Evolutionary conservation across 2,113 vertebrate species (phyloP).

Genomic region (Lycaon pictus): DNA sequence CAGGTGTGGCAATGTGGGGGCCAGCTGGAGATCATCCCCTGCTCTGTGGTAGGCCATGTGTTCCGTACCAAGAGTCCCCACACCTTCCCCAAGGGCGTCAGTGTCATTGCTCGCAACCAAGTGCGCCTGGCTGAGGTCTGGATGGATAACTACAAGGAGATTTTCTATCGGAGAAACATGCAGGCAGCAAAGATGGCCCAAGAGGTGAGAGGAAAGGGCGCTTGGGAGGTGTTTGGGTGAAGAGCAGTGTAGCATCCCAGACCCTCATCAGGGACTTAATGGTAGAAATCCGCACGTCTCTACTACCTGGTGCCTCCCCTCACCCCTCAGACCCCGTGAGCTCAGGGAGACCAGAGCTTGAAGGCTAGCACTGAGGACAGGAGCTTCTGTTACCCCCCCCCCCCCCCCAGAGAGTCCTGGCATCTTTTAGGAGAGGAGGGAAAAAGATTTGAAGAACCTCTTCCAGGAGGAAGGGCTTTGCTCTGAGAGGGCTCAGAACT

Average conservation of each 20-base stretch:
- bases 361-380: not conserved
- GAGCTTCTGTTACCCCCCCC: not conserved
- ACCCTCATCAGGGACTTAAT: not conserved
- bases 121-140: constrained; percentile 98
- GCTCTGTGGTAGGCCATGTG: constrained; percentile 97
- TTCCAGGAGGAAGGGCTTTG: not conserved
- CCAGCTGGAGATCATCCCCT: constrained; percentile 96
- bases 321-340: not conserved
- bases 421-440: not conserved
- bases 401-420: not conserved
- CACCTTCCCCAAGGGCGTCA: constrained; percentile 96
- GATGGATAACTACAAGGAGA: constrained; percentile 96
- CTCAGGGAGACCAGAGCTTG: not conserved
- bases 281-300: not conserved
- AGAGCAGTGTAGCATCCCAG: not conserved
- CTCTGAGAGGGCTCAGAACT: not conserved
- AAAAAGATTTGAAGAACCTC: not conserved
- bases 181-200: constrained; percentile 92
- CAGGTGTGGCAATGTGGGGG: constrained; percentile 98
- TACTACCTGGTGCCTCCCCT: not conserved
- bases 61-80: constrained; percentile 98
- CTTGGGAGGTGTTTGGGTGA: not conserved
- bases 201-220: constrained; percentile 86
- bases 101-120: constrained; percentile 96
- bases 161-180: constrained; percentile 95